A percentile compares a stretch with the other conserved stretches of the same genome.
phyloP scores from a whole-genome alignment of 2,797 vertebrate species.

The Gymnothorax reevesii region DNA sequence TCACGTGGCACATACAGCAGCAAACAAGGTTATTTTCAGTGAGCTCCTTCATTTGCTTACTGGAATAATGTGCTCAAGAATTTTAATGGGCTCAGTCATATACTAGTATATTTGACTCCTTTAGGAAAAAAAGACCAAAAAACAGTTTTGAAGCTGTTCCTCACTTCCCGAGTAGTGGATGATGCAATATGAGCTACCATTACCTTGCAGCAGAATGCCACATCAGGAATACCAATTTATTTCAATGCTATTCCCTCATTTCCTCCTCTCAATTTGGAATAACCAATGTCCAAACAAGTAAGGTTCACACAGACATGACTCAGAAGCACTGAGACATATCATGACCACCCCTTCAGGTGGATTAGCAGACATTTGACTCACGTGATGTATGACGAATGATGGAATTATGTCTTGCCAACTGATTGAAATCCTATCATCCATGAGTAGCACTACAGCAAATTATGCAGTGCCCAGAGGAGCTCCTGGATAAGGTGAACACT shows the following conservation, averaged over 20 bases:
- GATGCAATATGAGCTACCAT: neutral
- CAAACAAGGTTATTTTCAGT: conserved; percentile 4
- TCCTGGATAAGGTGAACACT: neutral
- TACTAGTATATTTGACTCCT: conserved; percentile 44
- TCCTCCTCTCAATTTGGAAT: neutral
- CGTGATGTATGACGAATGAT: neutral
- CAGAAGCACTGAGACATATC: neutral
- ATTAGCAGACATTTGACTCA: neutral
- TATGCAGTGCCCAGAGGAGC: neutral
- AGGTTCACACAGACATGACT: neutral
- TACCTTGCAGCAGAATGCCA: neutral
- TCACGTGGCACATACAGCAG: neutral
- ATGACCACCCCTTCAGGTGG: neutral
- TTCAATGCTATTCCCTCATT: neutral
- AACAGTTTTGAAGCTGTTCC: conserved; percentile 45
- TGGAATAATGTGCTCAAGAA: conserved; percentile 40
- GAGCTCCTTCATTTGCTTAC: conserved; percentile 48
- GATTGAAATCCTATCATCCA: neutral
- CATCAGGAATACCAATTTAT: neutral
- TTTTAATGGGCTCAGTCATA: conserved; percentile 53
- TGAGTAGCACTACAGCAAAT: neutral
- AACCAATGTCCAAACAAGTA: neutral
- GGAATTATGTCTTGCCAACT: neutral
- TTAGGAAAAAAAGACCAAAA: conserved; percentile 52
- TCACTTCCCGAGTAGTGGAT: conserved; percentile 46